Evolutionary conservation across 2,113 vertebrate species (phyloP).

Genomic region (Motacilla tschutschensis): DNA sequence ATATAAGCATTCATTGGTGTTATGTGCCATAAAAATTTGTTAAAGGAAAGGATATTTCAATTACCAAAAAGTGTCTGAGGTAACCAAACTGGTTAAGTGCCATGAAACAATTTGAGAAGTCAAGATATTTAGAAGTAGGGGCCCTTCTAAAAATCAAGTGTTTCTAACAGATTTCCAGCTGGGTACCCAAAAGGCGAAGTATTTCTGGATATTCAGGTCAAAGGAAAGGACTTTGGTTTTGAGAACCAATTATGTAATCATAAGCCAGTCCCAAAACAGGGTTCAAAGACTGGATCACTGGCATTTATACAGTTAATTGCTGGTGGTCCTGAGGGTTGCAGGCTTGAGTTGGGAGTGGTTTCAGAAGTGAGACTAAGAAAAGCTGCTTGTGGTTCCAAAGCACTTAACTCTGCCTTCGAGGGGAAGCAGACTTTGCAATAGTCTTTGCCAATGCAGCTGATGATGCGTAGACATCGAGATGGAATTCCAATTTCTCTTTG

Average conservation of each 20-base stretch:
- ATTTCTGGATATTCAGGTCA: neutral
- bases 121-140: neutral
- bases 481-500: slow-evolving; percentile 11
- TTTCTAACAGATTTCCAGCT: neutral
- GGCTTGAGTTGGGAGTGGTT: neutral
- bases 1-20: neutral
- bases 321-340: neutral
- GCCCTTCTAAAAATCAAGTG: neutral
- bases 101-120: neutral
- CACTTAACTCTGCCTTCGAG: slow-evolving; percentile 12
- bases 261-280: neutral
- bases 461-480: neutral
- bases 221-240: neutral
- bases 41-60: neutral
- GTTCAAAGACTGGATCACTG: neutral
- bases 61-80: neutral
- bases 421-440: neutral
- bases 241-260: neutral
- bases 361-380: slow-evolving; percentile 8
- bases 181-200: neutral
- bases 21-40: neutral
- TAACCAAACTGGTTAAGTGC: neutral
- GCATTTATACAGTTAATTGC: neutral
- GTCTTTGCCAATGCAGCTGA: neutral
- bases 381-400: neutral